Base-by-base conservation (phyloP, 2,113 vertebrate genomes). In the Octodon degus region DNA sequence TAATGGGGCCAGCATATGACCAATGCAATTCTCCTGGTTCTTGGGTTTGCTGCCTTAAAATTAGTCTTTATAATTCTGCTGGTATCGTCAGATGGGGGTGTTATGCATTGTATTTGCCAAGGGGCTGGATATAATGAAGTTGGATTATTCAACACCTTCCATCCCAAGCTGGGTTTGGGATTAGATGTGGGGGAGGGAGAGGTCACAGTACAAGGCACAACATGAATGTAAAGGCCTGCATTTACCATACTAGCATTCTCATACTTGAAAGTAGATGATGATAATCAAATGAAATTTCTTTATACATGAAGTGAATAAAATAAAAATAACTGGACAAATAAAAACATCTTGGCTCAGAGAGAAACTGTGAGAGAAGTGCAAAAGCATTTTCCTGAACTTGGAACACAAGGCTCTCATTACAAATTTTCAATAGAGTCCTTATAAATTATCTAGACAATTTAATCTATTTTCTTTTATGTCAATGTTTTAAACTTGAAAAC, bases 281-380 rank as follows among this genome's bases (percentile, higher is more conserved):
- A 58, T 65, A 83, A 37, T 30, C 20, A 77, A 20, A 60, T 13
- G 14, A 27, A 92, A 58, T 34, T n/a, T 62, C 30, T 67, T 32
- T 24, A 58, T 40, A 34, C 30, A 86, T 82, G 76, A 89, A 90
- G 5, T 85, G 6, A 90, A 32, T 72, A 84, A 76, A 82, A 85
- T 60, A 63, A 74, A 53, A 79, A 7, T 47, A 62, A 25, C 13
- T 17, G 14, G 37, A 72, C 17, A 60, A 65, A 50, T 34, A 53
- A 8, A 27, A 79, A 53, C 27, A 17, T 5, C 47, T 34, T 8
- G 7, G 0, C n/a, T 58, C 13, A 81, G 40, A 77, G 19, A 86
- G 14, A 90, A 79, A 25, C 19, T 84, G 4, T 70, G 25, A 4
- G 11, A 81, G 40, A 91, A 50, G 62, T 16, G 0, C 24, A 79